These are phyloP conservation scores for Microtus ochrogaster DNA, from an alignment of 2,113 vertebrate species.

Conservation along the genomic window DNA sequence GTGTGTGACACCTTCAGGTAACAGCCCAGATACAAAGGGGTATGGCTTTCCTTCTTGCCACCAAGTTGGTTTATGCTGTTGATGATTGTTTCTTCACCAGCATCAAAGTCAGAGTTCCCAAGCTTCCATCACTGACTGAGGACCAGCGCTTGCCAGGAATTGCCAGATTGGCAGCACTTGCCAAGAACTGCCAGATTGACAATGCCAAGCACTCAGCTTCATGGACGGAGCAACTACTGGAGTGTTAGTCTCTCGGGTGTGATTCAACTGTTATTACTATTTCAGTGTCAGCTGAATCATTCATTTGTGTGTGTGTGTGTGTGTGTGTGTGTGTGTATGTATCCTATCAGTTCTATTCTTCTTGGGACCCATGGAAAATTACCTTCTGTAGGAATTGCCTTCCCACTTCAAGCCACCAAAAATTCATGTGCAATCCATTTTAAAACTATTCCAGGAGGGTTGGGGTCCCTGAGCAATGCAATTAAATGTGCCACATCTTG, in stretches of 20 bases:
- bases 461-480: background rate
- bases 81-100: background rate
- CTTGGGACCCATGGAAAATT: background rate
- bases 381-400: constrained; percentile 3
- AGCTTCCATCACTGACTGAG: background rate
- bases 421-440: background rate
- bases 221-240: background rate
- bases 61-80: background rate
- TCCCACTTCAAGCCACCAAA: background rate
- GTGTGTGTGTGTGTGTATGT: background rate
- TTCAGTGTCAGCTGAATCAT: background rate
- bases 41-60: background rate
- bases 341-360: background rate
- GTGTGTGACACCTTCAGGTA: background rate
- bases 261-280: background rate
- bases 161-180: background rate
- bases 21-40: background rate
- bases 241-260: background rate
- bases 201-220: background rate
- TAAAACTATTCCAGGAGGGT: background rate
- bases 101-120: too few relatives aligned
- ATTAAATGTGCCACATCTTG: background rate
- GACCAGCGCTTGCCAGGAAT: background rate
- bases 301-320: background rate
- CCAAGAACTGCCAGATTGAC: background rate